Percentiles rank a stretch among this genome's conserved stretches.
Evolutionary conservation across 2,113 vertebrate species (phyloP).

Genomic region (Puffinus mauretanicus): DNA sequence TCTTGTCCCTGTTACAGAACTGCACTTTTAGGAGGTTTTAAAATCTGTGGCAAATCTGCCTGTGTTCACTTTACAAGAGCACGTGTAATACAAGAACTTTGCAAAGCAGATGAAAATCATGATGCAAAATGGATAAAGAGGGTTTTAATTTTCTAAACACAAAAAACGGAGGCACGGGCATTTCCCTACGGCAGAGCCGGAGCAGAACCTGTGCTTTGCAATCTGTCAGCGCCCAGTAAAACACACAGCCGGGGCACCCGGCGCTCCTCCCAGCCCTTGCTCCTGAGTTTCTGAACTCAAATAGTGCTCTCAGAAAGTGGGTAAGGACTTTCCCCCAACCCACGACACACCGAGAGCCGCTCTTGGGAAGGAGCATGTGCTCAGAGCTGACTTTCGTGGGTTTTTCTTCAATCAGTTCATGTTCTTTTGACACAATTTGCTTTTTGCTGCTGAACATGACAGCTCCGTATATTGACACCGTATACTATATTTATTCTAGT

Average conservation of each 20-base stretch:
- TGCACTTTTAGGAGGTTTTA: neutral
- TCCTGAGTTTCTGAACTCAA: neutral
- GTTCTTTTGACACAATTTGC: neutral
- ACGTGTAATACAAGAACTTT: rapidly evolving
- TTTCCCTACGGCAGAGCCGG: rapidly evolving
- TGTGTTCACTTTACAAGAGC: neutral
- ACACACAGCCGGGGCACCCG: neutral
- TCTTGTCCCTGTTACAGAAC: no score
- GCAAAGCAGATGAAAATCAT: neutral
- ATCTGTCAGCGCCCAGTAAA: neutral
- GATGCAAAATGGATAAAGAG: neutral
- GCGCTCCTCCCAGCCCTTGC: neutral
- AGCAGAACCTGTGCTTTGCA: neutral
- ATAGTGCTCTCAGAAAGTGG: rapidly evolving
- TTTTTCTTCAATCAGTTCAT: neutral
- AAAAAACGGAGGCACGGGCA: rapidly evolving
- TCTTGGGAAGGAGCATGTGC: neutral
- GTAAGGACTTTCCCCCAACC: neutral
- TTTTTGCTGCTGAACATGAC: neutral
- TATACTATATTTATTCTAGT: slow-evolving; percentile 30
- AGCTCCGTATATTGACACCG: neutral
- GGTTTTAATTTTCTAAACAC: neutral
- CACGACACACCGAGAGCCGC: rapidly evolving
- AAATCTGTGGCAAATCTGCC: neutral
- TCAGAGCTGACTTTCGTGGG: neutral